Evolutionary conservation across 2,113 vertebrate species (phyloP), one percentile per base, ranked within the genome.

Genomic region (Chaetura pelagica): DNA sequence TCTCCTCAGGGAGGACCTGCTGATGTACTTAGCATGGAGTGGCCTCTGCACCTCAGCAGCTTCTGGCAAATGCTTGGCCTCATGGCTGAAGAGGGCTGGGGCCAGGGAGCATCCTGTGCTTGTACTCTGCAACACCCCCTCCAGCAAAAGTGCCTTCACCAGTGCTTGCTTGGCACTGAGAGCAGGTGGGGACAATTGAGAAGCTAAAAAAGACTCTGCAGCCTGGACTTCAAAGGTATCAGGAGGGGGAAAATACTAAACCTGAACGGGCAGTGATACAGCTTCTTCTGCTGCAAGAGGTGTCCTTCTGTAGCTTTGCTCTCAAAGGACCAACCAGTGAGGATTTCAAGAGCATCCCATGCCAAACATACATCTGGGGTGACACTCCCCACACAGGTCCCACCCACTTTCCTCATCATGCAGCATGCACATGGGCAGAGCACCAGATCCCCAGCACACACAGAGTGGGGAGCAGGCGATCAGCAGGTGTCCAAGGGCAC

Each of bases 111-210:
- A 63, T 1, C 1, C 6, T 27, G 38, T 6, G 42, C 18, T 84
- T 46, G 48, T n/a, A 69, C 34, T 38, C 8, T n/a, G 54, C 12
- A 42, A 40, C 42, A 81, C 1, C 18, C 38, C 64, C 88, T 55
- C 42, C 69, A 89, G 76, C 62, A 64, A 35, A 84, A 51, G 40
- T 12, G 12, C 27, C 64, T 74, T 93, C 12, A 42, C 20, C 32
- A 22, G 17, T 0, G 0, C 22, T 58, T 2, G 0, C 10, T 49
- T 0, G 1, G 14, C 1, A 1, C 19, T 30, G 40, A 66, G 77
- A 38, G 15, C 6, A 9, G 8, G 13, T 2, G 2, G 18, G 20
- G 10, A 59, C 42, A 32, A 58, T 17, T 2, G 7, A 51, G 32
- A 30, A 84, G 15, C 44, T 75, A 54, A 75, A 87, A 90, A 29